Evolutionary conservation across 2,888 invertebrate genomes (phyloP).

Genomic region (Chrysina gloriosa): DNA sequence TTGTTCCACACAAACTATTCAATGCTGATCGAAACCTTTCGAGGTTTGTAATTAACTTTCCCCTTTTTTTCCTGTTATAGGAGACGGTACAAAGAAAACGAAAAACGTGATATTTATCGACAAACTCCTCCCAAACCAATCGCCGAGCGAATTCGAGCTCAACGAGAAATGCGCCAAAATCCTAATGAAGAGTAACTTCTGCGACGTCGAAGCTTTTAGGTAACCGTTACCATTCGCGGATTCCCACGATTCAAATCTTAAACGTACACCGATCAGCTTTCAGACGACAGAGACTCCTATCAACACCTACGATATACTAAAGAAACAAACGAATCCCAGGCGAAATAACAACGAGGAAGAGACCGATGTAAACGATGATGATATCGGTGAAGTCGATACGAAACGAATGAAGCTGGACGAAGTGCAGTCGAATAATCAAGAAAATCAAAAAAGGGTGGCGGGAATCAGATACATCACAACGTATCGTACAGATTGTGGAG

Average conservation of each 20-base stretch:
- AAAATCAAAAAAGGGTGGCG: conserved; percentile 19
- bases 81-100: conserved; percentile 33
- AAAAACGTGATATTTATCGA: conserved; percentile 58
- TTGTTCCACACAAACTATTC: no score
- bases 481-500: conserved; percentile 60
- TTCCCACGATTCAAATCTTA: no score
- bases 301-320: neutral
- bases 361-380: conserved; percentile 5
- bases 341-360: neutral
- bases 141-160: conserved; percentile 51
- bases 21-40: no score
- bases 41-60: neutral
- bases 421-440: neutral
- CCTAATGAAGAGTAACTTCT: conserved; percentile 56
- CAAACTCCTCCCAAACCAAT: conserved; percentile 55
- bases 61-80: conserved; percentile 19
- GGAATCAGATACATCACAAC: conserved; percentile 53
- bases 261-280: conserved; percentile 13
- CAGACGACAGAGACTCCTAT: neutral
- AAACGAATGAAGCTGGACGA: neutral
- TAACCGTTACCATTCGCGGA: no score
- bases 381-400: neutral
- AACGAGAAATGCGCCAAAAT: conserved; percentile 53
- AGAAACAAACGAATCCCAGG: neutral
- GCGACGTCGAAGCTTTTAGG: conserved; percentile 55